Conservation (phyloP, 2,888 invertebrate species). For the Eupithecia insigniata region DNA sequence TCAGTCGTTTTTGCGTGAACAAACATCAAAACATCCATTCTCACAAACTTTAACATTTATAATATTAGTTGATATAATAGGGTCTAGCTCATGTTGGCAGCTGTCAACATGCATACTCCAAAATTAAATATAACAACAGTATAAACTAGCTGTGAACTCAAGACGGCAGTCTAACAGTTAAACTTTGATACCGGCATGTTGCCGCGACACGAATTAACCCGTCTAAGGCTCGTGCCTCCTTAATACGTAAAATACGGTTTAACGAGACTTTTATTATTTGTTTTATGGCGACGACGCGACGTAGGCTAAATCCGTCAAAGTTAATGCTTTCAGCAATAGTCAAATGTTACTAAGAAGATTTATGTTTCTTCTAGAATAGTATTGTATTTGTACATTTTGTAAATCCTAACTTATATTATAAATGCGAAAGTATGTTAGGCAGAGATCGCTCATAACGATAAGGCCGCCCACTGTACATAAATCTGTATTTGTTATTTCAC, state of each 20-base stretch:
- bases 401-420: no score
- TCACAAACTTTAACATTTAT: no score
- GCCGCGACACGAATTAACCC: conserved; percentile 49
- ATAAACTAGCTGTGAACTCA: conserved; percentile 24
- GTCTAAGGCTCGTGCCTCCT: conserved; percentile 52
- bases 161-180: conserved; percentile 41
- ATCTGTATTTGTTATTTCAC: no score
- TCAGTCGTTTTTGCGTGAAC: no score
- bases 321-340: background rate
- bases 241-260: conserved; percentile 63
- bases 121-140: conserved; percentile 11
- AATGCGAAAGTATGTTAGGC: no score
- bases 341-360: background rate
- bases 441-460: no score
- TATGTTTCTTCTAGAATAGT: background rate
- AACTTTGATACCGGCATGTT: conserved; percentile 44
- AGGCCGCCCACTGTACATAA: no score
- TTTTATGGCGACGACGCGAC: conserved; percentile 54
- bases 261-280: conserved; percentile 63
- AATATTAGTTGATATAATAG: background rate
- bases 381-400: no score
- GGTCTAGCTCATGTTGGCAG: background rate
- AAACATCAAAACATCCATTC: no score
- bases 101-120: background rate
- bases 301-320: background rate